Conservation (phyloP, 2,113 vertebrate genomes). For the Gila orcuttii region DNA sequence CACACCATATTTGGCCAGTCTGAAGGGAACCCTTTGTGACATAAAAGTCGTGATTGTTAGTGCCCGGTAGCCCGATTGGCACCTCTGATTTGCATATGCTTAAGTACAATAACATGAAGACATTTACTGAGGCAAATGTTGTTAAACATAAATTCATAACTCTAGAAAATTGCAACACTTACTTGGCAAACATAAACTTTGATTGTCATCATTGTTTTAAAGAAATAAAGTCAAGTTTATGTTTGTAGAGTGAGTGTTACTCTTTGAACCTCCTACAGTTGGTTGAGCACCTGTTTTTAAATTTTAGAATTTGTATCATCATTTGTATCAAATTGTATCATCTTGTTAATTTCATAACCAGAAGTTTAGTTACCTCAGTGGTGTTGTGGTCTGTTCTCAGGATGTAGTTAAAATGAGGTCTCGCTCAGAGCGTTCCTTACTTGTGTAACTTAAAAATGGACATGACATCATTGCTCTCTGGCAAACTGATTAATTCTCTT, state of each 20-base stretch:
- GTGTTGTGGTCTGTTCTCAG: not conserved
- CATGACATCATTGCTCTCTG: constrained; percentile 49
- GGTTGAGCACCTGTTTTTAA: too few relatives aligned
- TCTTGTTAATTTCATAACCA: constrained; percentile 1
- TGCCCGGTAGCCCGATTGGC: not conserved
- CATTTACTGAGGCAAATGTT: not conserved
- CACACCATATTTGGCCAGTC: constrained; percentile 33
- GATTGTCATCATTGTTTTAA: not conserved
- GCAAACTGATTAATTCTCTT: constrained; percentile 40
- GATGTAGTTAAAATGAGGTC: constrained; percentile 17
- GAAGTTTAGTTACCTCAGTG: not conserved
- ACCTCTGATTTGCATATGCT: not conserved
- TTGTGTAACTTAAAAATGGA: constrained; percentile 32
- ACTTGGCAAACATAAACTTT: not conserved
- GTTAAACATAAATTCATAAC: not conserved
- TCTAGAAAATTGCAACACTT: not conserved
- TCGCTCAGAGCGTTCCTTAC: not conserved
- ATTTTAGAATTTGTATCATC: too few relatives aligned
- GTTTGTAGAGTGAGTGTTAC: too few relatives aligned
- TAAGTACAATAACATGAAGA: not conserved
- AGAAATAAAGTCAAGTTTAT: not conserved
- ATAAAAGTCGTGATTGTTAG: not conserved
- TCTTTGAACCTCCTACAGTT: too few relatives aligned
- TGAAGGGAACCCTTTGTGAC: not conserved
- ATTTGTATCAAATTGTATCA: not conserved